phyloP scores from a whole-genome alignment of 2,888 invertebrate species.

The Protophormia terraenovae region DNA sequence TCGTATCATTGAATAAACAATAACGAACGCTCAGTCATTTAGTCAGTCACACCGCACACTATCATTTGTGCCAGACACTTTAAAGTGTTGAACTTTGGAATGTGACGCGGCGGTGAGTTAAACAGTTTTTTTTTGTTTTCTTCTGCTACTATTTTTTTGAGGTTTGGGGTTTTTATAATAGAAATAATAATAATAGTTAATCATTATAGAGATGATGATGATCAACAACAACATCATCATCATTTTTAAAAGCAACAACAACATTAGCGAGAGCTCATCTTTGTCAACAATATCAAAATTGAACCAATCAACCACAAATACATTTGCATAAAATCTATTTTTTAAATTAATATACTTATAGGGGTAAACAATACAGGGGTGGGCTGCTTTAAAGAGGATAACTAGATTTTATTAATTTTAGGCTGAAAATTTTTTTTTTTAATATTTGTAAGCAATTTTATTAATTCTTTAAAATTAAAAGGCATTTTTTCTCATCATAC shows the following conservation, averaged over 20 bases:
- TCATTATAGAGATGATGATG: not conserved
- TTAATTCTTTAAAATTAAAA: too few relatives aligned
- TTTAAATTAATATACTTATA: not conserved
- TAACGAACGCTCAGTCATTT: not conserved
- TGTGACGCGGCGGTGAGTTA: slow-evolving; percentile 48
- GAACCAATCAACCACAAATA: not conserved
- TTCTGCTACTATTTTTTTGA: not conserved
- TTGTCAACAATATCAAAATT: not conserved
- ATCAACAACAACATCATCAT: not conserved
- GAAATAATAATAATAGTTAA: slow-evolving; percentile 15
- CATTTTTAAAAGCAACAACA: not conserved
- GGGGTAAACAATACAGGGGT: not conserved
- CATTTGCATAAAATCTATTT: not conserved
- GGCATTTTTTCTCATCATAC: too few relatives aligned
- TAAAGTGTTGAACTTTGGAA: slow-evolving; percentile 54
- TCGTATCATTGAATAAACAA: slow-evolving; percentile 1
- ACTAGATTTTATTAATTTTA: too few relatives aligned
- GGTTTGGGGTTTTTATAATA: not conserved
- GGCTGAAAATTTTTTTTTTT: too few relatives aligned
- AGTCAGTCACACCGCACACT: slow-evolving; percentile 11
- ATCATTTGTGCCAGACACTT: slow-evolving; percentile 23
- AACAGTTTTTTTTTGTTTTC: not conserved
- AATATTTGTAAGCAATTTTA: too few relatives aligned
- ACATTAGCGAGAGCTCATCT: not conserved
- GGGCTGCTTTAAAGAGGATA: not conserved